A percentile compares a stretch with the other conserved stretches of the same genome.
These are phyloP conservation scores for Labroides dimidiatus DNA, from an alignment of 2,797 vertebrate species.

Conservation along the genomic window DNA sequence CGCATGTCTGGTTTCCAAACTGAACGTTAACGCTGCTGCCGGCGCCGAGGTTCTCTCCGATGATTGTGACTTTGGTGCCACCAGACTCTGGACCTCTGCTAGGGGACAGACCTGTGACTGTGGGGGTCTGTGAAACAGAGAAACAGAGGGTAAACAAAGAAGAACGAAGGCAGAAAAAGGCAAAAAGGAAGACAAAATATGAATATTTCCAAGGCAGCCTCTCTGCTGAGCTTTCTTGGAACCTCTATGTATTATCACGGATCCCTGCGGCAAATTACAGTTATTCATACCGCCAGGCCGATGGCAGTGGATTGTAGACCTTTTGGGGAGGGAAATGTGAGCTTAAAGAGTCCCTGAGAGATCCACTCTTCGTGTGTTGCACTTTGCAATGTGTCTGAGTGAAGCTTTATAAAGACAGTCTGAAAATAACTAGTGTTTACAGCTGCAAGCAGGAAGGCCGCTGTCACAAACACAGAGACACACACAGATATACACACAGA, in stretches of 20 bases:
- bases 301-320: conserved; percentile 41
- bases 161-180: conserved; percentile 3
- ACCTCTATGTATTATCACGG: conserved; percentile 42
- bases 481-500: conserved; percentile 57
- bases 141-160: conserved; percentile 5
- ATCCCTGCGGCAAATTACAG: conserved; percentile 59
- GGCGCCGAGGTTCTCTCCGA: conserved; percentile 92
- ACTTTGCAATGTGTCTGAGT: conserved; percentile 52
- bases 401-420: conserved; percentile 63
- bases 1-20: conserved; percentile 97
- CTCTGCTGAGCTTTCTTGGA: conserved; percentile 29
- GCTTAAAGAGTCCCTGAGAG: conserved; percentile 68
- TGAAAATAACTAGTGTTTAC: conserved; percentile 76
- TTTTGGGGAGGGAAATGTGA: conserved; percentile 41
- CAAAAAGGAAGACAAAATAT: conserved; percentile 23
- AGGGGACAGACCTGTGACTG: conserved; percentile 89
- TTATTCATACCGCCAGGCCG: conserved; percentile 47
- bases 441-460: conserved; percentile 52
- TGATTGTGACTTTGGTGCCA: conserved; percentile 96
- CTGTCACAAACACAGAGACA: conserved; percentile 51
- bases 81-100: conserved; percentile 95
- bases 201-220: conserved; percentile 20
- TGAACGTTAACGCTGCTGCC: conserved; percentile 92
- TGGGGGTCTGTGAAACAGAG: conserved; percentile 85
- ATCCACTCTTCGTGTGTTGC: conserved; percentile 44